Evolutionary conservation across 2,797 vertebrate genomes (phyloP), one percentile per base, ranked within the genome.

Genomic region (Kryptopterus vitreolus): DNA sequence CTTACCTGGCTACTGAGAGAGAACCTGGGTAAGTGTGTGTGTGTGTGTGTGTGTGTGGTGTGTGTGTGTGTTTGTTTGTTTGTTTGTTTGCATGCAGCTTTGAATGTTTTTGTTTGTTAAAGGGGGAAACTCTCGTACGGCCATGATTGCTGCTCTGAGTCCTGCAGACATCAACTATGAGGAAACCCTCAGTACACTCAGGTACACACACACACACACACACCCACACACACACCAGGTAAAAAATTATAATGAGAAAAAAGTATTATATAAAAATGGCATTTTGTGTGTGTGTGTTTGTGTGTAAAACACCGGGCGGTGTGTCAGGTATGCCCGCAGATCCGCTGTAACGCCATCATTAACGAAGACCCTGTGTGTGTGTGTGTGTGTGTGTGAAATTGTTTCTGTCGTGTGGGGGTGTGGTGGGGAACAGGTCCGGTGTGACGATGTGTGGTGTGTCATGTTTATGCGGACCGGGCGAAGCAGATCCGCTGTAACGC

Each of bases 401-500:
- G n/a, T n/a, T 5, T 46, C 3, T 33, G 29, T 65, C n/a, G 7
- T 65, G 33, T 22, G 20, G 35, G 52, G 55, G 52, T 57, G 4
- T 55, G 48, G n/a, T n/a, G n/a, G n/a, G n/a, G n/a, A n/a, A n/a
- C n/a, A n/a, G n/a, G n/a, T n/a, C n/a, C n/a, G n/a, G n/a, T n/a
- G n/a, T n/a, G n/a, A n/a, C n/a, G n/a, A n/a, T 73, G 33, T 26
- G 33, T 78, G 53, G 58, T 73, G 29, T 48, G 5, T 65, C 58
- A 86, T 83, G 81, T 94, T n/a, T 43, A 94, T 7, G 93, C 93
- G 0, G 95, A 97, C 88, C 92, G 96, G 16, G 95, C 96, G 0
- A 97, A 97, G 87, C 96, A 88, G 90, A 97, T 97, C 18, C 94
- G 95, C 1, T 97, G 96, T 89, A 95, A 97, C 0, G 96, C 96